Evolutionary conservation across 2,888 invertebrate species (phyloP), one percentile per base, ranked within the genome.

Genomic region (Polymixis flavicincta): DNA sequence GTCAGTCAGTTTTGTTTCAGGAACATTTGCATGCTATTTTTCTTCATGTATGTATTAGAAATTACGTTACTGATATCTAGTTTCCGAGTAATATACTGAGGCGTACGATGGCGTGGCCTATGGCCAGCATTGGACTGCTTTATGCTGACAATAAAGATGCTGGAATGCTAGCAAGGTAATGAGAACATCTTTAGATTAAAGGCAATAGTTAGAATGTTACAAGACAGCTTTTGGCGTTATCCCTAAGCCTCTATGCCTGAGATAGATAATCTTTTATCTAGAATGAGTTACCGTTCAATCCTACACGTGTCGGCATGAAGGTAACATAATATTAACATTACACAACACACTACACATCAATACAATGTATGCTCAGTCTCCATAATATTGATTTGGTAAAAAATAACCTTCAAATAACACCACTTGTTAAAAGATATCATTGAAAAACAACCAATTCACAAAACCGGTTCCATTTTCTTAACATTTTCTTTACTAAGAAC

Each of bases 401-500:
- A 71, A 68, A 71, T 66, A 70, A 68, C 82, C 76, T 72, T 76
- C 76, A 55, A 48, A 52, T 25, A 71, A 60, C 37, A 74, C 37
- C 37, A 57, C 66, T 68, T 37, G 37, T 25, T 70, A 48, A 48
- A 65, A 73, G 52, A 76, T 76, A 70, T 69, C 65, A 70, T 63
- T 74, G 64, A 81, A 81, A 71, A 76, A 80, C 70, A 57, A 48
- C 45, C 9, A 50, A 80, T 77, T 78, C 67, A 68, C 65, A 73
- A 78, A 71, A 77, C 70, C 50, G 28, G 65, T 72, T 71, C 76
- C 64, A 66, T 78, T 82, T 73, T 75, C 65, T 69, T 80, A 81
- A 86, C 79, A 88, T 55, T 76, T 82, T 65, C 73, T 71, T 71
- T 57, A 69, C 71, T 54, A 28, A 64, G 50, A 77, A 76, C 74